Evolutionary conservation across 2,888 invertebrate species (phyloP).

Genomic region (Drosophila cracens): DNA sequence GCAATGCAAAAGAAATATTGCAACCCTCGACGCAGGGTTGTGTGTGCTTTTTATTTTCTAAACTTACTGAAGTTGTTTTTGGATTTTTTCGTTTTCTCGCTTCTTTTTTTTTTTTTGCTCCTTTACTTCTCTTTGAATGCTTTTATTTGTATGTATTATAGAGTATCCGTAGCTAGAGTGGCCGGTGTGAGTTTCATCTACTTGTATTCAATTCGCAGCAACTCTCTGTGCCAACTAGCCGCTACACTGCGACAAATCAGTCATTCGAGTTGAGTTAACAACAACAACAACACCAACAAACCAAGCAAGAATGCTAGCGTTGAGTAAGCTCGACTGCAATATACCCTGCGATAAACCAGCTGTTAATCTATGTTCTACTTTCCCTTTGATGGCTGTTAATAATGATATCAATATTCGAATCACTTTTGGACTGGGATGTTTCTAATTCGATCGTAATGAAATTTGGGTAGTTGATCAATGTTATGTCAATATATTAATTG

Average conservation of each 20-base stretch:
- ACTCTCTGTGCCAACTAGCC: conserved; percentile 61
- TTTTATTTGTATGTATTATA: conserved; percentile 18
- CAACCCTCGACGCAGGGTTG: conserved; percentile 79
- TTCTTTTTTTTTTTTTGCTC: conserved; percentile 11
- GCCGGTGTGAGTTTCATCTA: conserved; percentile 81
- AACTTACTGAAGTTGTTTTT: conserved; percentile 50
- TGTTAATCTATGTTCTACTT: background rate
- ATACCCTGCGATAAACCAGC: background rate
- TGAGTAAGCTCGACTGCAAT: background rate
- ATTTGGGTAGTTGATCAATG: background rate
- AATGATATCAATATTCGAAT: background rate
- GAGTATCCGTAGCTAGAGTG: conserved; percentile 56
- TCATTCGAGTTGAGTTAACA: background rate
- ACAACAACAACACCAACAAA: background rate
- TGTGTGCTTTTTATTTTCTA: conserved; percentile 71
- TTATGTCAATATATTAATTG: background rate
- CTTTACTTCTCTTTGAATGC: conserved; percentile 25
- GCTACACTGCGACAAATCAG: conserved; percentile 26
- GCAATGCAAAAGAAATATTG: conserved; percentile 78
- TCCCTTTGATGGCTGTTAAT: background rate
- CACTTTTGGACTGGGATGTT: background rate
- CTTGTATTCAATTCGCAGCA: conserved; percentile 68
- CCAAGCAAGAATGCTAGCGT: background rate
- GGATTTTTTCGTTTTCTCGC: conserved; percentile 14
- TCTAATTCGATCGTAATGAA: background rate